Percentiles rank a stretch among this genome's conserved stretches.
Conservation (phyloP, 1,140 invertebrate species). For the Drosophila ficusphila region DNA sequence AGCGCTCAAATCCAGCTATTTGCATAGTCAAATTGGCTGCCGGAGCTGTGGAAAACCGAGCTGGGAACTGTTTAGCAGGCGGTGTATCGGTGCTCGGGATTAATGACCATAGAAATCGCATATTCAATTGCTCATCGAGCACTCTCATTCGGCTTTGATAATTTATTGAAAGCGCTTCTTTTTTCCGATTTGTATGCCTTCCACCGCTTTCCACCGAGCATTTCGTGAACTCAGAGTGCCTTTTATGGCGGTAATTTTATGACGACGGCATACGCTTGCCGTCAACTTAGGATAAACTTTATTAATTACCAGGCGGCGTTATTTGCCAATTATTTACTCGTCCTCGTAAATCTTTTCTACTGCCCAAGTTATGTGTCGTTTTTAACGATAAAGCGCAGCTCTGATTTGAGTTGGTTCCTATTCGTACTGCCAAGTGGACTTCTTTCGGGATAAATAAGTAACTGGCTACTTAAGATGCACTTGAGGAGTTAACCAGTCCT, state of each 20-base stretch:
- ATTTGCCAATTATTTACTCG: conserved; percentile 65
- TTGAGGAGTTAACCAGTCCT: neutral
- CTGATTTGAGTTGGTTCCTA: neutral
- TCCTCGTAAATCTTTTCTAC: conserved; percentile 17
- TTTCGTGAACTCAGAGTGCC: conserved; percentile 22
- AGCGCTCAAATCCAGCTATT: conserved; percentile 58
- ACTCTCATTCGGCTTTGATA: conserved; percentile 70
- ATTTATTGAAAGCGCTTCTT: conserved; percentile 73
- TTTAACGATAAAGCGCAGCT: neutral
- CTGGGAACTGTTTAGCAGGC: conserved; percentile 40
- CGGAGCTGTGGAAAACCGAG: conserved; percentile 7
- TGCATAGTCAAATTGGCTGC: conserved; percentile 75
- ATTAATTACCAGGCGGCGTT: conserved; percentile 70
- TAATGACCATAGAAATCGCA: conserved; percentile 75
- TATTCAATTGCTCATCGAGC: conserved; percentile 68
- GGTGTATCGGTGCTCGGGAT: conserved; percentile 40
- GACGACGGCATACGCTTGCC: conserved; percentile 45
- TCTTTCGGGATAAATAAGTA: neutral
- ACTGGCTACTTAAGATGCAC: neutral
- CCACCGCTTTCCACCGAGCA: neutral
- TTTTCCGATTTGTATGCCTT: conserved; percentile 63
- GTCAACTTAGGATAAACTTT: conserved; percentile 71
- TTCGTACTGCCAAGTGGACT: neutral
- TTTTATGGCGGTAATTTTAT: conserved; percentile 66
- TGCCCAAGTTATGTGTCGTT: conserved; percentile 7